Percentiles rank a stretch among this genome's conserved stretches.
Conservation (phyloP, 1,140 invertebrate genomes). For the Tachypleus tridentatus region DNA sequence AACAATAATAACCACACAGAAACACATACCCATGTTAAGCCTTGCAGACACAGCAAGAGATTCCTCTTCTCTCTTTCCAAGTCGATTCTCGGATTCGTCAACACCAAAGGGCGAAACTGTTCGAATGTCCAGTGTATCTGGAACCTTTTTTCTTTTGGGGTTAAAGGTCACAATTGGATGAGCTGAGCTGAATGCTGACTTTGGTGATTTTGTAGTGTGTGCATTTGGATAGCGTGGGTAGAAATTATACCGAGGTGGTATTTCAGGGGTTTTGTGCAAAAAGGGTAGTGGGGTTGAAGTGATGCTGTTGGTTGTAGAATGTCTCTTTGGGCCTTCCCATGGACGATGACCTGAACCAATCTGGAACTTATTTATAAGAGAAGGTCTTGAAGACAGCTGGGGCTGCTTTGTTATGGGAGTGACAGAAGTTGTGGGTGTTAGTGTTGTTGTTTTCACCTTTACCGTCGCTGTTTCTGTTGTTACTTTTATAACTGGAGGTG, state of each 20-base stretch:
- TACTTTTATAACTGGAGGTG: not conserved
- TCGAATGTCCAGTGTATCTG: not conserved
- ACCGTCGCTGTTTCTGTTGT: not conserved
- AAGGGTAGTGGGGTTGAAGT: not conserved
- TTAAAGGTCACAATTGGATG: not conserved
- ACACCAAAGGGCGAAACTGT: slow-evolving; percentile 33
- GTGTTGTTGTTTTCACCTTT: slow-evolving; percentile 1
- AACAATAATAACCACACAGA: too few relatives aligned
- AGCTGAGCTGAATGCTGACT: slow-evolving; percentile 25
- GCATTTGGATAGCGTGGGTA: not conserved
- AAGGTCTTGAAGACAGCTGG: slow-evolving; percentile 43
- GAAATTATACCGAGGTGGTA: not conserved
- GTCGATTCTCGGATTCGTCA: slow-evolving; percentile 41
- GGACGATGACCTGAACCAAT: not conserved
- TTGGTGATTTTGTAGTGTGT: slow-evolving; percentile 13
- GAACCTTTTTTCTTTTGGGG: not conserved
- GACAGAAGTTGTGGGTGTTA: not conserved
- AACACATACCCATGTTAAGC: slow-evolving; percentile 49
- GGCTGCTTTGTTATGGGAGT: slow-evolving; percentile 25
- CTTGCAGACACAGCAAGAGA: slow-evolving; percentile 54
- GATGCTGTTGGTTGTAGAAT: not conserved
- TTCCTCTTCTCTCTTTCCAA: slow-evolving; percentile 21
- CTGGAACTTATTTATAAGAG: too few relatives aligned
- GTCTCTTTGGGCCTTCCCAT: not conserved
- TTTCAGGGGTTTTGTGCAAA: not conserved